Evolutionary conservation across 2,888 invertebrate species (phyloP).

Genomic region (Emmelina monodactyla): DNA sequence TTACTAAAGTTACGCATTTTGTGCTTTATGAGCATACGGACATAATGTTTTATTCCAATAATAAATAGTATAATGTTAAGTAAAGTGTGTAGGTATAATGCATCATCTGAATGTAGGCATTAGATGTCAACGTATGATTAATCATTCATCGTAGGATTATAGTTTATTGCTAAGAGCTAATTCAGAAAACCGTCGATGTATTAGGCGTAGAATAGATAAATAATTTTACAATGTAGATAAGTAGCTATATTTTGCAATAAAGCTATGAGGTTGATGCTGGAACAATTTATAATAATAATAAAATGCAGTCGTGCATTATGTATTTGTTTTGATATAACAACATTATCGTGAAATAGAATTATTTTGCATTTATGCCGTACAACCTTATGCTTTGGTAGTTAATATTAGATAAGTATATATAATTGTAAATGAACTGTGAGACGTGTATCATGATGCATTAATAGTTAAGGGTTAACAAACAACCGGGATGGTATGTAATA

Average conservation of each 20-base stretch:
- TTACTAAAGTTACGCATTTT: too few species aligned
- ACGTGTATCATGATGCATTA: conserved; percentile 37
- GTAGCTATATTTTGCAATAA: conserved; percentile 15
- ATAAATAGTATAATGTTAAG: too few species aligned
- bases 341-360: too few species aligned
- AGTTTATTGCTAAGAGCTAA: too few species aligned
- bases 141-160: too few species aligned
- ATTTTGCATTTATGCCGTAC: background rate
- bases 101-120: too few species aligned
- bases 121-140: too few species aligned
- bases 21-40: too few species aligned
- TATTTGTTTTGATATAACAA: conserved; percentile 7
- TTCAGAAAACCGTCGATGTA: conserved; percentile 57
- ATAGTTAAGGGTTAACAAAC: too few species aligned
- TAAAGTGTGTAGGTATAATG: too few species aligned
- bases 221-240: conserved; percentile 3
- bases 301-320: conserved; percentile 1
- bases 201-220: conserved; percentile 14
- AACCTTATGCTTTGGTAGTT: background rate
- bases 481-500: too few species aligned
- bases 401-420: background rate
- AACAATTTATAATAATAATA: conserved; percentile 36
- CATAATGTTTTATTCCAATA: too few species aligned
- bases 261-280: conserved; percentile 58
- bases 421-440: conserved; percentile 10